Percentiles rank a stretch among this genome's conserved stretches.
phyloP scores from a whole-genome alignment of 1,140 invertebrate species.

The Drosophila murphyi region DNA sequence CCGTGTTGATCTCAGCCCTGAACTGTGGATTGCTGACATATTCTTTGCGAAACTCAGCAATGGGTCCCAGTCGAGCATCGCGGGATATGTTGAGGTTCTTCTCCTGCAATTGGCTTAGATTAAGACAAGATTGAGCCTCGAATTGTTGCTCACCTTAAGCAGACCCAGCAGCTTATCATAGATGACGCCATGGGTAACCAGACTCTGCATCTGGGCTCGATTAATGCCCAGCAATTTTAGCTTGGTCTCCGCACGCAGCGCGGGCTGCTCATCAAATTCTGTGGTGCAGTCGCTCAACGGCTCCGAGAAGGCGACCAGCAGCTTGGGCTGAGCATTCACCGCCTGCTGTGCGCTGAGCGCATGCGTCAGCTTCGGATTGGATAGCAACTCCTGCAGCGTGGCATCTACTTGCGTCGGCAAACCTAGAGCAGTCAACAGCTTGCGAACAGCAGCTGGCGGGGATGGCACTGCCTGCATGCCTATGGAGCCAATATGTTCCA shows the following conservation, averaged over 20 bases:
- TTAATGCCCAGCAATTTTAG: conserved; percentile 70
- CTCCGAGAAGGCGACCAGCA: conserved; percentile 69
- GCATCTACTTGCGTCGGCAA: conserved; percentile 55
- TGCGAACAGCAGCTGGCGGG: not conserved
- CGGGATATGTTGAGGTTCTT: conserved; percentile 85
- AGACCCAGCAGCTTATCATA: conserved; percentile 86
- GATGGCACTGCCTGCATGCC: not conserved
- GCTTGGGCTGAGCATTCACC: conserved; percentile 49
- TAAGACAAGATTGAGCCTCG: not conserved
- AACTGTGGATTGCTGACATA: conserved; percentile 86
- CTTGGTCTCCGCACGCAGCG: conserved; percentile 51
- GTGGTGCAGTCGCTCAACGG: conserved; percentile 59
- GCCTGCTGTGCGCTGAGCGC: conserved; percentile 37
- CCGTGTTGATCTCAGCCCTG: conserved; percentile 83
- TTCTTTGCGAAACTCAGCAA: conserved; percentile 86
- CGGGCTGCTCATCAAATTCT: conserved; percentile 43
- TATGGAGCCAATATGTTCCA: conserved; percentile 46
- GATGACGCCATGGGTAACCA: conserved; percentile 86
- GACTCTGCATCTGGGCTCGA: conserved; percentile 81
- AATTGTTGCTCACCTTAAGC: conserved; percentile 68
- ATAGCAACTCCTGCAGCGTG: conserved; percentile 60
- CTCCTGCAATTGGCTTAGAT: conserved; percentile 52
- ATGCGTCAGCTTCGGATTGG: conserved; percentile 56
- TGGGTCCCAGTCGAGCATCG: conserved; percentile 86
- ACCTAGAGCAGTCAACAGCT: conserved; percentile 45